phyloP scores from a whole-genome alignment of 2,797 vertebrate species.

The Trachurus trachurus region DNA sequence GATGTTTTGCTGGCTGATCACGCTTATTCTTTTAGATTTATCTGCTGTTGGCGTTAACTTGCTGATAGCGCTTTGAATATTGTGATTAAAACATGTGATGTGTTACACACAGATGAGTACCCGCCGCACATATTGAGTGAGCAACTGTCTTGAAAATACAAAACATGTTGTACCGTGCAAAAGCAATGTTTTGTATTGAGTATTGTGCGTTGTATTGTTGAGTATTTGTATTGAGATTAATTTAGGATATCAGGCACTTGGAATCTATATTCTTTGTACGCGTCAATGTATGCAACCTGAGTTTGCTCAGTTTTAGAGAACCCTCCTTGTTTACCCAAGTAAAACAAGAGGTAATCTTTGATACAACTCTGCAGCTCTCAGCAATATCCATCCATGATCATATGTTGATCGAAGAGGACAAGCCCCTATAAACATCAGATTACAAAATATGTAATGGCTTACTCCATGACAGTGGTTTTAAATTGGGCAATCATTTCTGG shows the following conservation, averaged over 20 bases:
- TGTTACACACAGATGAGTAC: not conserved
- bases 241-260: not conserved
- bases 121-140: not conserved
- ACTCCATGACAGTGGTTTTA: constrained; percentile 30
- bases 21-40: too few relatives aligned
- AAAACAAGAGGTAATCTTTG: constrained; percentile 5
- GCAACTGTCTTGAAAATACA: not conserved
- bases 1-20: too few relatives aligned
- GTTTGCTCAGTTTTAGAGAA: constrained; percentile 41
- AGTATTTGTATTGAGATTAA: not conserved
- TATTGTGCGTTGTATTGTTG: too few relatives aligned
- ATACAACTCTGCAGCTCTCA: constrained; percentile 29
- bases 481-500: constrained; percentile 51
- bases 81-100: not conserved
- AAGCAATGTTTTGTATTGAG: not conserved
- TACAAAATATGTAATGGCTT: constrained; percentile 34
- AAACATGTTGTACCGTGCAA: not conserved
- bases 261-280: constrained; percentile 31
- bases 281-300: not conserved
- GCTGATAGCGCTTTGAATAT: not conserved
- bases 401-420: constrained; percentile 43
- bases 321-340: constrained; percentile 24
- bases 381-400: constrained; percentile 29
- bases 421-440: constrained; percentile 38
- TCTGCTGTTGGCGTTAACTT: too few relatives aligned